Evolutionary conservation across 2,797 vertebrate species (phyloP).

Genomic region (Erpetoichthys calabaricus): DNA sequence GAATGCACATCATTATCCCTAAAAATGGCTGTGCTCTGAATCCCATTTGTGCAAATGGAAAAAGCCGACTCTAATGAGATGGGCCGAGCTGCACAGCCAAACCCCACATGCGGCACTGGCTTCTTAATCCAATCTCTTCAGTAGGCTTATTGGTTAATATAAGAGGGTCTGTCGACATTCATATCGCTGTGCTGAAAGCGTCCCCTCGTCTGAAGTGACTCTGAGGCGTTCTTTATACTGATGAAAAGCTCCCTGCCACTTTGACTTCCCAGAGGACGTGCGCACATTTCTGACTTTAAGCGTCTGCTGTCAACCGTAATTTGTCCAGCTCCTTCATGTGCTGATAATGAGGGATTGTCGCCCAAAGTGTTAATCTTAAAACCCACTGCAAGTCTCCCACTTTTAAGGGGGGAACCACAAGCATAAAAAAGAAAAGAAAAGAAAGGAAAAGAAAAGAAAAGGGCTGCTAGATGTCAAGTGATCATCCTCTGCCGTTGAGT

Average conservation of each 20-base stretch:
- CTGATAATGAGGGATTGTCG: slow-evolving; percentile 40
- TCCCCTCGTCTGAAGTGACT: slow-evolving; percentile 56
- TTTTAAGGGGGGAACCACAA: slow-evolving; percentile 38
- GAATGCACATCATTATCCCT: no score
- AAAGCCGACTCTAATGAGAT: slow-evolving; percentile 18
- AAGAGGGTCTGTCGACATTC: slow-evolving; percentile 63
- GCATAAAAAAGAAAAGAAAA: slow-evolving; percentile 29
- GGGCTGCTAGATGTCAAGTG: slow-evolving; percentile 57
- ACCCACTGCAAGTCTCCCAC: slow-evolving; percentile 56
- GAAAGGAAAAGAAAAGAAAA: slow-evolving; percentile 14
- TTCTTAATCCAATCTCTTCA: slow-evolving; percentile 60
- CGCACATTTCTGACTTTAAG: slow-evolving; percentile 69
- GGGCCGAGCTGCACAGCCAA: slow-evolving; percentile 30
- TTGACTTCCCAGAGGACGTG: slow-evolving; percentile 57
- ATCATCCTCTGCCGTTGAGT: slow-evolving; percentile 31
- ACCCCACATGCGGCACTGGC: slow-evolving; percentile 51
- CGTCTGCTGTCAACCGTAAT: slow-evolving; percentile 76
- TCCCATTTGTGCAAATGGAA: no score
- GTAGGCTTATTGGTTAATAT: slow-evolving; percentile 67
- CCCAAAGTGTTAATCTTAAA: slow-evolving; percentile 63
- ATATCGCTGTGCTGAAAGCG: slow-evolving; percentile 60
- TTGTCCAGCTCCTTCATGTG: slow-evolving; percentile 55
- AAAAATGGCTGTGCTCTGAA: no score
- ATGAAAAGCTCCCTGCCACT: slow-evolving; percentile 57
- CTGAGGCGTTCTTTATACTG: slow-evolving; percentile 65